phyloP scores from a whole-genome alignment of 2,888 invertebrate species.

The Melikaiella ostensackeni region DNA sequence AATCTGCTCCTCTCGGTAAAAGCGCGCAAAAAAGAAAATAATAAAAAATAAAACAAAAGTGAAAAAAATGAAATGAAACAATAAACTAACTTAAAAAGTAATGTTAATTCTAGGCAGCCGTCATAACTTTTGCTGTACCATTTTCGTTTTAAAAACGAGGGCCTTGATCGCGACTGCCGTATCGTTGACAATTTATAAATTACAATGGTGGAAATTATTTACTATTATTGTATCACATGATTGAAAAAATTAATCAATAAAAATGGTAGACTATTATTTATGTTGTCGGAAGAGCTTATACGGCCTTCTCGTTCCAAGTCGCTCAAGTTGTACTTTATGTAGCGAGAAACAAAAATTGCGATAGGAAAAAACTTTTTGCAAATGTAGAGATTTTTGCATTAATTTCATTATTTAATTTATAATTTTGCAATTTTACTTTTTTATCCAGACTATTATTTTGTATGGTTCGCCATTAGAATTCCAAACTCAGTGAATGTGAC shows the following conservation, averaged over 20 bases:
- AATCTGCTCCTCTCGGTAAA: conserved; percentile 33
- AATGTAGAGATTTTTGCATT: neutral
- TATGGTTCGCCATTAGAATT: conserved; percentile 3
- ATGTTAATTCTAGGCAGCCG: conserved; percentile 50
- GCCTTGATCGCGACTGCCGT: conserved; percentile 39
- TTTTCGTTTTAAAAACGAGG: conserved; percentile 40
- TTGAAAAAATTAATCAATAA: neutral
- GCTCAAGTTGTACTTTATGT: conserved; percentile 16
- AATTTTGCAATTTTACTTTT: neutral
- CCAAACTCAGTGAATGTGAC: neutral
- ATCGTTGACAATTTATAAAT: conserved; percentile 15
- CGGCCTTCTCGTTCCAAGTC: conserved; percentile 34
- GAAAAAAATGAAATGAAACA: conserved; percentile 44
- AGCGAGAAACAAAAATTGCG: conserved; percentile 19
- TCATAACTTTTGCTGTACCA: conserved; percentile 40
- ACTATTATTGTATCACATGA: conserved; percentile 3
- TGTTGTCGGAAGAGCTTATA: neutral
- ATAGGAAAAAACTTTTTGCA: neutral
- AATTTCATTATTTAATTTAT: neutral
- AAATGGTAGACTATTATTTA: neutral
- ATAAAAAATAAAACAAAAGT: conserved; percentile 37
- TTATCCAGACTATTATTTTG: neutral
- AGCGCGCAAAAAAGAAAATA: conserved; percentile 1
- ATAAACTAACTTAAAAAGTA: conserved; percentile 46
- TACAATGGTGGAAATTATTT: neutral